A percentile compares a stretch with the other conserved stretches of the same genome.
Evolutionary conservation across 1,140 invertebrate genomes (phyloP).

Genomic region (Episyrphus balteatus): DNA sequence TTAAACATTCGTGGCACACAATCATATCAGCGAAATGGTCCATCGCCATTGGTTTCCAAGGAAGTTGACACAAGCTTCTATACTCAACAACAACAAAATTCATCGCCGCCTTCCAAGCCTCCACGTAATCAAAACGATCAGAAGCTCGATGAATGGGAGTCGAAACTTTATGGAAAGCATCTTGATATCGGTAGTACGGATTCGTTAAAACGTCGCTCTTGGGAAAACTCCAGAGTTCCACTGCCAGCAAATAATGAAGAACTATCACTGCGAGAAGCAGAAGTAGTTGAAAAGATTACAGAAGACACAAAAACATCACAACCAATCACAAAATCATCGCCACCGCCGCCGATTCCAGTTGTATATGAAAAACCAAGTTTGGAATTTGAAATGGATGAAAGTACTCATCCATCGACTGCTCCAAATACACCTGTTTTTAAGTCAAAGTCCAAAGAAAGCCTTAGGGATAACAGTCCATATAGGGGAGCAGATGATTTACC

Average conservation of each 20-base stretch:
- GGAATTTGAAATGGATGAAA: too few species aligned
- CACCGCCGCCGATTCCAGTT: too few species aligned
- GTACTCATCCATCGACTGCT: too few species aligned
- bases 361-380: too few species aligned
- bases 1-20: conserved; percentile 47
- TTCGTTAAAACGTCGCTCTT: conserved; percentile 31
- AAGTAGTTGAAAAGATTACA: conserved; percentile 7
- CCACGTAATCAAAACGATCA: conserved; percentile 18
- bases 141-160: conserved; percentile 68
- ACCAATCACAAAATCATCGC: too few species aligned
- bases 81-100: conserved; percentile 4
- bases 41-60: conserved; percentile 25
- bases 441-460: too few species aligned
- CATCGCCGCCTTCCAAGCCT: conserved; percentile 34
- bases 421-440: too few species aligned
- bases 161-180: conserved; percentile 62
- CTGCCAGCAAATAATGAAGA: conserved; percentile 13
- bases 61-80: neutral
- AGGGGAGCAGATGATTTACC: neutral
- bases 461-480: too few species aligned
- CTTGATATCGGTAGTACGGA: conserved; percentile 27
- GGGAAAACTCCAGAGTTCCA: conserved; percentile 24
- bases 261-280: conserved; percentile 2
- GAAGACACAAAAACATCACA: neutral
- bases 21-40: conserved; percentile 13